Evolutionary conservation across 2,797 vertebrate species (phyloP), one percentile per base, ranked within the genome.

Genomic region (Varecia variegata): DNA sequence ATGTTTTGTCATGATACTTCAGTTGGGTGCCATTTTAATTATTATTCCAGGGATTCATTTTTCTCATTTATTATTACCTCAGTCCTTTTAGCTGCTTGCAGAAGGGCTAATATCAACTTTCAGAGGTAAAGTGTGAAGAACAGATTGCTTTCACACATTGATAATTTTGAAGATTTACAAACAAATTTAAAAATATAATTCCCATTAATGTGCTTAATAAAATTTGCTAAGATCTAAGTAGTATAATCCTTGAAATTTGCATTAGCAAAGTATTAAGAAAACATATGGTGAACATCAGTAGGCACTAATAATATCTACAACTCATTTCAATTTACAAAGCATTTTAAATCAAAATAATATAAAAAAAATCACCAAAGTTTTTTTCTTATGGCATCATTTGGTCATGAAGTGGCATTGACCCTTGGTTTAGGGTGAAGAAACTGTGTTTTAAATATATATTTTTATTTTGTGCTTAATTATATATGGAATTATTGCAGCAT

Each of bases 1-100:
- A 96, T 93, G 77, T 89, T 98, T 97, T 97, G 93, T 93, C 92
- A 96, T 92, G 93, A 96, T 98, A 89, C 97, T 96, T 97, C 97
- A 98, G 90, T 85, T 96, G 47, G 83, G 54, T 71, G 56, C 80
- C 94, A 94, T 96, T 98, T 97, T 96, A 98, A 94, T 98, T 94
- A 93, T 90, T 97, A 93, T 97, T 83, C 50, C 71, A 95, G 3
- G 30, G 38, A 94, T 52, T 90, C 18, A 21, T 97, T 95, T 95
- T 98, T 97, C 81, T 88, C 77, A 96, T 98, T 98, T 96, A 38
- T 95, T 81, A 94, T 58, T 94, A 52, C 74, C 23, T 96, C 62
- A 73, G 60, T 70, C 40, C 20, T 85, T 71, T 97, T 82, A 97
- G 88, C 32, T 86, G 1, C 90, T 96, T 97, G 70, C 58, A 96